Conservation (phyloP, 2,113 vertebrate genomes). For the Plectropomus leopardus region DNA sequence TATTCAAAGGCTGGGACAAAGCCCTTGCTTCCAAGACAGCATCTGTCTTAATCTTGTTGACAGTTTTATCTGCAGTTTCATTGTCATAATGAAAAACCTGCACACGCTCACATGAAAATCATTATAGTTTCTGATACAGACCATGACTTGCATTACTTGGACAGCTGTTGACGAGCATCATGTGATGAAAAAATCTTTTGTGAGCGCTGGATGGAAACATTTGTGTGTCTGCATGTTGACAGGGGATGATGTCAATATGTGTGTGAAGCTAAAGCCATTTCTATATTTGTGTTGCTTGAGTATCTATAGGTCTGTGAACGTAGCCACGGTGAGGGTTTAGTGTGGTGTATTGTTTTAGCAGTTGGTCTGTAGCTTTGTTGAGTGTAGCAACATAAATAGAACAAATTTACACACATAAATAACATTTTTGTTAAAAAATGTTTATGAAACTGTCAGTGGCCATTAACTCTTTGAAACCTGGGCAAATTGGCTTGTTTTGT, state of each 20-base stretch:
- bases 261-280: conserved; percentile 14
- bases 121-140: conserved; percentile 29
- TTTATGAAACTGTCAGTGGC: neutral
- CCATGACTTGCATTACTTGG: conserved; percentile 10
- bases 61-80: conserved; percentile 8
- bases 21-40: conserved; percentile 4
- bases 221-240: conserved; percentile 6
- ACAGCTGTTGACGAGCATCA: conserved; percentile 28
- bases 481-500: too few relatives aligned
- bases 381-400: conserved; percentile 1
- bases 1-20: conserved; percentile 13
- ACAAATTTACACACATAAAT: neutral
- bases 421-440: neutral
- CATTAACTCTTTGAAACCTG: too few relatives aligned
- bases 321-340: conserved; percentile 6
- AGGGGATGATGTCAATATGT: conserved; percentile 11
- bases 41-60: conserved; percentile 16
- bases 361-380: conserved; percentile 7
- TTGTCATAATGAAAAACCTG: neutral
- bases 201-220: conserved; percentile 11
- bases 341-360: conserved; percentile 12
- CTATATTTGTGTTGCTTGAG: conserved; percentile 37
- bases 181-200: conserved; percentile 1
- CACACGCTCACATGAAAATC: conserved; percentile 26
- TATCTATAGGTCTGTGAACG: neutral